Percentiles rank a stretch among this genome's conserved stretches.
Conservation (phyloP, 2,113 vertebrate species). For the Zootoca vivipara region DNA sequence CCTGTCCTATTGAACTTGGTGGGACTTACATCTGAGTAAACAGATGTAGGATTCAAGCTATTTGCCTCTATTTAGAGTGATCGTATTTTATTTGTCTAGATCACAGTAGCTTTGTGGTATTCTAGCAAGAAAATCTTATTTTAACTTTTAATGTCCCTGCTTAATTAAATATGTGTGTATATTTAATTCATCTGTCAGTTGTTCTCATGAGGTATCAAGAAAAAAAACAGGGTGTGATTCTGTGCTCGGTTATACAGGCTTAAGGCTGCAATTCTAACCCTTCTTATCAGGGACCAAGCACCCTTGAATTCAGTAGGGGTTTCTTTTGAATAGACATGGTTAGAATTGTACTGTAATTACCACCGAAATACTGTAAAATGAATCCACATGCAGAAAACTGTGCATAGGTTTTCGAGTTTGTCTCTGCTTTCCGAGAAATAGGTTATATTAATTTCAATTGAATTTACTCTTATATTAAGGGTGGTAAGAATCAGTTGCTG, state of each 20-base stretch:
- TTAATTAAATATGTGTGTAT: not conserved
- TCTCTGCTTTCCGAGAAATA: not conserved
- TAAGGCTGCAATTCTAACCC: not conserved
- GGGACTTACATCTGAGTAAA: not conserved
- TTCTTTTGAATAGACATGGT: not conserved
- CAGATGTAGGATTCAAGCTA: not conserved
- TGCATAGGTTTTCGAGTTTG: not conserved
- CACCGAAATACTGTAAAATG: not conserved
- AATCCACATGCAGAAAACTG: not conserved
- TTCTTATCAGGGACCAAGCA: not conserved
- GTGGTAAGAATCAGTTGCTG: not conserved
- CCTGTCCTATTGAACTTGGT: not conserved
- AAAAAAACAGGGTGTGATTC: not conserved
- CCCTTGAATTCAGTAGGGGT: not conserved
- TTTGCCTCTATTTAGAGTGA: not conserved
- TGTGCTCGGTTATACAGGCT: not conserved
- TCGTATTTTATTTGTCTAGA: not conserved
- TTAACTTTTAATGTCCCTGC: not conserved
- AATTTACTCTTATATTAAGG: not conserved
- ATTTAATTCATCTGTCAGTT: conserved; percentile 33
- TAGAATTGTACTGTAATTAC: not conserved
- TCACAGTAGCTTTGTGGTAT: not conserved
- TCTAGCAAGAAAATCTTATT: not conserved
- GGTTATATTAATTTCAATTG: not conserved
- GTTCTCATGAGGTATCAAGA: conserved; percentile 47